Evolutionary conservation across 2,888 invertebrate genomes (phyloP), one percentile per base, ranked within the genome.

Genomic region (Sussaba pulchella): DNA sequence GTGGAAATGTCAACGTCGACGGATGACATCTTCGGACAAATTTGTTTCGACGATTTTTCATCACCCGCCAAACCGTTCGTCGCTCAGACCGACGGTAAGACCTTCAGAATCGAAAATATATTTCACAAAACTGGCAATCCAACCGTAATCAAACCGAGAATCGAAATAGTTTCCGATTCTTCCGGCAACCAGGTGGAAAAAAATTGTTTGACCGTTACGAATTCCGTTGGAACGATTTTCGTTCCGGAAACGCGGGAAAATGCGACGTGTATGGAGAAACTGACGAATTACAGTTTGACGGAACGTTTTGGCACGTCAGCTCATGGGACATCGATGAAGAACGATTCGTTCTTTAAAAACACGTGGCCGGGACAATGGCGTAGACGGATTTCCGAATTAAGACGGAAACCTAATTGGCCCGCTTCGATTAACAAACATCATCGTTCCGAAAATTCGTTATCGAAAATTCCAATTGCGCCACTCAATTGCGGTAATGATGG

Each of bases 71-170:
- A 83, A 59, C 85, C 87, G 24, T 84, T 82, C 14, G 72, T 73
- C 1, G 75, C 81, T 52, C 89, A 88, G 31, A 81, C 85, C n/a
- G 90, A 90, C 45, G 81, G 81, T 17, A 86, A 84, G 43, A 85
- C 86, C 3, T 90, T 90, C 45, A 87, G 88, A 64, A 89, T 90
- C 66, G 88, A 90, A 64, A 90, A 89, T 75, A 88, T 90, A 43
- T 89, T 89, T 54, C 84, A 87, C 36, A 87, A 89, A 54, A 85
- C 87, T 17, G 83, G 75, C 24, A 83, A 82, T 47, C 47, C 41
- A 0, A 43, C 76, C 8, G 83, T 78, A 47, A 72, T 17, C n/a
- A 66, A 64, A 36, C 52, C 83, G n/a, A 83, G 63, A 14, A 71
- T 79, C 10, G 83, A 87, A 21, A 81, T 74, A 12, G 21, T 82